Evolutionary conservation across 1,140 invertebrate genomes (phyloP).

Genomic region (Hylaeus volcanicus): DNA sequence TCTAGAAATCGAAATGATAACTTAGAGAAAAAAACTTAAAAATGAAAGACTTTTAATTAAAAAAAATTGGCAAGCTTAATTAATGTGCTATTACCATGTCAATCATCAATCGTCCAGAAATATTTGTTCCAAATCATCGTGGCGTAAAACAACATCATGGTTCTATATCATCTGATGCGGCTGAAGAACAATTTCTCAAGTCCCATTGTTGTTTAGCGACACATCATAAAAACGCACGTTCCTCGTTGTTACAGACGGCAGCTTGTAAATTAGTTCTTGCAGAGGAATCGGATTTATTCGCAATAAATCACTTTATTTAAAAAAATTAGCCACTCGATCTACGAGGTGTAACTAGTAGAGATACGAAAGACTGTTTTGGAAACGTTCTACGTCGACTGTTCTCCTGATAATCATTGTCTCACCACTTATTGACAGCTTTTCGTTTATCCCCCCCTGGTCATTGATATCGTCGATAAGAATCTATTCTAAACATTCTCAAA

Average conservation of each 20-base stretch:
- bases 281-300: no score
- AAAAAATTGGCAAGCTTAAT: background rate
- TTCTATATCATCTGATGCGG: background rate
- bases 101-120: background rate
- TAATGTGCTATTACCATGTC: background rate
- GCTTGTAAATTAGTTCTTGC: no score
- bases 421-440: conserved; percentile 53
- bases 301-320: no score
- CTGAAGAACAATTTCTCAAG: background rate
- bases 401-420: conserved; percentile 55
- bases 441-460: conserved; percentile 52
- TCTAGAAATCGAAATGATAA: background rate
- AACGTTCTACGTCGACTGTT: conserved; percentile 22
- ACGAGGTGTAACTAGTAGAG: background rate
- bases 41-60: background rate
- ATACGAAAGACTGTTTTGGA: conserved; percentile 23
- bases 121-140: background rate
- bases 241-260: background rate
- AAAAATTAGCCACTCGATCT: no score
- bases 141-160: background rate
- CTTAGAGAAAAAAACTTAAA: background rate
- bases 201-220: background rate
- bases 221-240: background rate
- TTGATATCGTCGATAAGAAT: conserved; percentile 67
- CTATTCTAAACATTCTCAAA: conserved; percentile 49